These are phyloP conservation scores for Triplophysa yarkandensis DNA, from an alignment of 2,797 vertebrate genomes.

Conservation along the genomic window DNA sequence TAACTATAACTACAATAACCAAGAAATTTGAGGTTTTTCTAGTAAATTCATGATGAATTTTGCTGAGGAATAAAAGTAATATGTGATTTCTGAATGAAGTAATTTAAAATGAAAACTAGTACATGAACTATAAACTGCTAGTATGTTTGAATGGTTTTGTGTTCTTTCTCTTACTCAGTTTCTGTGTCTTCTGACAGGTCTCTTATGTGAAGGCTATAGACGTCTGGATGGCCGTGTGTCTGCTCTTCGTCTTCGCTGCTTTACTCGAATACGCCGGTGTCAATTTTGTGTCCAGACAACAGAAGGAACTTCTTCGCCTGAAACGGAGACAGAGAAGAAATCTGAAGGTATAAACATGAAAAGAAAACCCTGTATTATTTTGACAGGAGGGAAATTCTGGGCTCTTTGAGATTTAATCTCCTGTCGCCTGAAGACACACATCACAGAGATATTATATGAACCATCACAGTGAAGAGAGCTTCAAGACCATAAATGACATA, in stretches of 20 bases:
- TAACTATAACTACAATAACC: too few relatives aligned
- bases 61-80: too few relatives aligned
- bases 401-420: not conserved
- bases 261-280: conserved; percentile 97
- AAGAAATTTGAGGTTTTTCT: too few relatives aligned
- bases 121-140: too few relatives aligned
- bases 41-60: too few relatives aligned
- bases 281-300: conserved; percentile 98
- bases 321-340: conserved; percentile 89
- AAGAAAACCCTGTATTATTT: not conserved
- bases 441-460: too few relatives aligned
- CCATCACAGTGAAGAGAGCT: too few relatives aligned
- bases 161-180: too few relatives aligned
- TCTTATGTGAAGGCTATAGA: conserved; percentile 99
- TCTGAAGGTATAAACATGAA: conserved; percentile 80
- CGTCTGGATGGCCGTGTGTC: conserved; percentile 99
- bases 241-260: conserved; percentile 97
- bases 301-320: conserved; percentile 96
- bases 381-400: not conserved
- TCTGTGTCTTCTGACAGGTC: conserved; percentile 75
- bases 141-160: too few relatives aligned
- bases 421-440: not conserved
- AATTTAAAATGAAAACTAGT: too few relatives aligned
- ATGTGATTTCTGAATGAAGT: too few relatives aligned
- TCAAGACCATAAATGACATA: too few relatives aligned